Base-by-base conservation (phyloP, 2,888 invertebrate species). In the Dorcus hopei region DNA sequence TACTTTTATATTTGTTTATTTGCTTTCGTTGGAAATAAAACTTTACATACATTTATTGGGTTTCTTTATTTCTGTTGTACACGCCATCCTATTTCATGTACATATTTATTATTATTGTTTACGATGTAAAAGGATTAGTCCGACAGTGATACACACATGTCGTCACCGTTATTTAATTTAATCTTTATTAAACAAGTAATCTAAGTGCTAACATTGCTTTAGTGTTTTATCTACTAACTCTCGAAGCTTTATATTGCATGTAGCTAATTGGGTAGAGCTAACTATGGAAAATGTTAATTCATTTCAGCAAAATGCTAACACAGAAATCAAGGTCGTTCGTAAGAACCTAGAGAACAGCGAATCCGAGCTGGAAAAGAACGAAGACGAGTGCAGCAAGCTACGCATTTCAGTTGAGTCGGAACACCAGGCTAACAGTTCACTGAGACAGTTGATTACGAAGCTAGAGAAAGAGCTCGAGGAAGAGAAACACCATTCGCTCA, bases 401-500 rank as follows among this genome's bases (percentile, higher is more conserved):
- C 70, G 73, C 8, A 77, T 81, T 49, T 80, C 81, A 0, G 71
- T 84, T 14, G 84, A 85, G 61, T 81, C 81, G 23, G 85, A 85
- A 70, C 77, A 84, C 58, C 80, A 80, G 26, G 72, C 82, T 14
- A 84, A 82, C 66, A 76, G 72, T 67, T 80, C 81, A 2, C 69
- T 85, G 6, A 75, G 77, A 49, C 81, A 81, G 63, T 80, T 81
- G 60, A 74, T 83, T 51, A 80, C 81, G n/a, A 81, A 81, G 68
- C 74, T 82, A 5, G 81, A 80, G 63, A 77, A 79, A 57, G 72
- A 81, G 52, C 77, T 80, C 57, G 81, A 80, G 58, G 84, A 85
- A 62, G 81, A 82, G 69, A 82, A 80, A 68, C 76, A 78, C 0
- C 83, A 85, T 68, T 76, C 76, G 6, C 62, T 78, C 23, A 77